phyloP scores from a whole-genome alignment of 2,113 vertebrate genomes.

The Epinephelus cyanopodus region DNA sequence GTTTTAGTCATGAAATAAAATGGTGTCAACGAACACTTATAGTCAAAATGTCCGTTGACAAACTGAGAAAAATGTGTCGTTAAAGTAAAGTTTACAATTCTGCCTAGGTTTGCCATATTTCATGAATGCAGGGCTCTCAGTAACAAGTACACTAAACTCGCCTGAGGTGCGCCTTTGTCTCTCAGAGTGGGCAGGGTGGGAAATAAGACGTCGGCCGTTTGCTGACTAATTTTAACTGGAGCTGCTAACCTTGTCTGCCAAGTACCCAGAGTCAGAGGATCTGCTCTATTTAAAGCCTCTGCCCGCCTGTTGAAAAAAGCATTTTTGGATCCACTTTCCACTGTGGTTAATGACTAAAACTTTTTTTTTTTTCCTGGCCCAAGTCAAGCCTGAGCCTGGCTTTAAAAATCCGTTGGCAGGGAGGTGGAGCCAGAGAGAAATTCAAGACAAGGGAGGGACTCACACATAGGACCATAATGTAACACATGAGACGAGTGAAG shows the following conservation, averaged over 20 bases:
- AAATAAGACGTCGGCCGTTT: not conserved
- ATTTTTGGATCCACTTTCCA: not conserved
- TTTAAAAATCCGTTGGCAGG: not conserved
- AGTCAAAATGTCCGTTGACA: no score
- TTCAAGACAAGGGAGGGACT: constrained; percentile 22
- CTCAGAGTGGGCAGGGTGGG: not conserved
- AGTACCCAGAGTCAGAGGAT: not conserved
- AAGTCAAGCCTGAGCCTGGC: not conserved
- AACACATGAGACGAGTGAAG: not conserved
- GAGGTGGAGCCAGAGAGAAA: constrained; percentile 9
- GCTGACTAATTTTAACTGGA: constrained; percentile 1
- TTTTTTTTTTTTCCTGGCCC: constrained; percentile 16
- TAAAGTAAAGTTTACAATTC: not conserved
- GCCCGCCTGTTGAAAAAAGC: not conserved
- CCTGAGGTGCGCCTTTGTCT: not conserved
- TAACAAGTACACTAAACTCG: not conserved
- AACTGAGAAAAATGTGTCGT: not conserved
- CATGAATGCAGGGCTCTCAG: not conserved
- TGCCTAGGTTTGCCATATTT: not conserved
- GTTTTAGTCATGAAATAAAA: no score
- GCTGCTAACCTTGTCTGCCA: constrained; percentile 13
- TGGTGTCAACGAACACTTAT: no score
- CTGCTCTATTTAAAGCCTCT: not conserved
- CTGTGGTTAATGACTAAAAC: constrained; percentile 5
- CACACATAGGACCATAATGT: constrained; percentile 1